Evolutionary conservation across 1,140 invertebrate genomes (phyloP), one percentile per base, ranked within the genome.

Genomic region (Heterodera carotae): DNA sequence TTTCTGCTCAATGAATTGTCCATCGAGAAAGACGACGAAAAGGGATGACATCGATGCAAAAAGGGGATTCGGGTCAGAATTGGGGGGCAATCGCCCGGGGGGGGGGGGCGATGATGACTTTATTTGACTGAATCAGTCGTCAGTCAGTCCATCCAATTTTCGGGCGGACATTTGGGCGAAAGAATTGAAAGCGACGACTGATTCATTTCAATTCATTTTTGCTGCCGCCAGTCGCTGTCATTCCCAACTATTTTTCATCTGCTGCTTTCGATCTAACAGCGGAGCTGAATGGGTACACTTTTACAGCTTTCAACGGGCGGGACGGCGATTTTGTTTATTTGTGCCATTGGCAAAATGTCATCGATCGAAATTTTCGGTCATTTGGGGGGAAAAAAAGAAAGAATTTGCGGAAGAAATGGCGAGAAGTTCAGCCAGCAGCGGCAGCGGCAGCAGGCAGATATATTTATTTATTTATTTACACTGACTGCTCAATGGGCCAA

Each of bases 401-500:
- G 39, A 53, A 53, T 53, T 53, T 53, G 4, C 5, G 48, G 18
- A 53, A 53, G 12, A 15, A 53, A 53, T 53, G 15, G 6, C 12
- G 48, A 18, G 48, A 18, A 22, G 12, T 4, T 43, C 39, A 43
- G 39, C 39, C n/a, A 12, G 39, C 7, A 12, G 39, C 7, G 2
- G 39, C 7, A 2, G 1, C 0, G 39, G 39, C 36, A 10, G 36
- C 7, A 12, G 48, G 48, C 48, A 53, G 48, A 53, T 22, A 53
- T 53, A 53, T 53, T 53, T 53, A 53, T 53, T 53, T 53, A 53
- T 53, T 53, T 53, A 18, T 18, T 18, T n/a, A n/a, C n/a, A n/a
- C n/a, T n/a, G n/a, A n/a, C 48, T 53, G 48, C 48, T 53, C 48
- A 53, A 53, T 53, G 48, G 48, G 48, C 48, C 48, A 53, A 53